phyloP scores from a whole-genome alignment of 35 echinoderm and acorn worm genomes.

The Patiria miniata region DNA sequence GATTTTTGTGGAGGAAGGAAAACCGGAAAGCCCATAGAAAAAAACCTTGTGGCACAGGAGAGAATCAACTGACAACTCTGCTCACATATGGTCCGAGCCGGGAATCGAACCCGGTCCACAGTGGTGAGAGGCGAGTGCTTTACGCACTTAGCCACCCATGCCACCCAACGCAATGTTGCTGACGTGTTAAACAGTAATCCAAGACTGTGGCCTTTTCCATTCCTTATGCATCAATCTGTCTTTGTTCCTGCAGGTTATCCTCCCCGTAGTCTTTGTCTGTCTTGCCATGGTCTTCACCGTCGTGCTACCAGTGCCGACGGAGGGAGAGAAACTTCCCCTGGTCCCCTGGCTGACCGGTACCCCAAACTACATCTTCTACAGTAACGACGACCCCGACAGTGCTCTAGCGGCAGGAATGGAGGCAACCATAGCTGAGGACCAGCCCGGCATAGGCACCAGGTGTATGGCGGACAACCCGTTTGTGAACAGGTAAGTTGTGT shows the following conservation, averaged over 20 bases:
- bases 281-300: constrained; percentile 88
- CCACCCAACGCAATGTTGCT: no score
- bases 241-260: constrained; percentile 66
- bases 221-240: neutral
- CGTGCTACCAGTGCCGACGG: constrained; percentile 54
- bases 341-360: constrained; percentile 78
- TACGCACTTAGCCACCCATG: no score
- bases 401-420: constrained; percentile 55
- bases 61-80: no score
- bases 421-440: constrained; percentile 20
- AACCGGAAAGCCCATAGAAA: no score
- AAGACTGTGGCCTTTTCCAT: no score
- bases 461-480: constrained; percentile 67
- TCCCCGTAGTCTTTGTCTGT: constrained; percentile 82
- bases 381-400: constrained; percentile 50
- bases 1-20: no score
- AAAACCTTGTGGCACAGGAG: no score
- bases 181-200: no score
- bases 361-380: constrained; percentile 76
- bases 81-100: no score
- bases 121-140: no score
- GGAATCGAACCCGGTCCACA: no score
- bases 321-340: constrained; percentile 54
- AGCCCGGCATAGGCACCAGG: constrained; percentile 65
- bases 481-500: neutral